phyloP scores from a whole-genome alignment of 2,888 invertebrate genomes.

The Geophilus truncorum region DNA sequence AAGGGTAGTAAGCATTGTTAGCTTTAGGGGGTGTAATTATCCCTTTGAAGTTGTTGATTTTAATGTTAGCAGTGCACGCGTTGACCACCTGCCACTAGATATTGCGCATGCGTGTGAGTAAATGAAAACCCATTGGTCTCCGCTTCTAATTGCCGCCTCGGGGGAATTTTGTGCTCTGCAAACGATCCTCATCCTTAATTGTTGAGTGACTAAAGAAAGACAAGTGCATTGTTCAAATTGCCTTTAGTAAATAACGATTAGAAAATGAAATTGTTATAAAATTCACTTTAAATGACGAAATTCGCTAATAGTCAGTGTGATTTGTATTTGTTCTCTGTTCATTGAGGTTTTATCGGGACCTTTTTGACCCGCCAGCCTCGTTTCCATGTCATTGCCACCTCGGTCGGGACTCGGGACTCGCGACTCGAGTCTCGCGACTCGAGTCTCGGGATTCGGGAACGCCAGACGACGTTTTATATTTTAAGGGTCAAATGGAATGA shows the following conservation, averaged over 20 bases:
- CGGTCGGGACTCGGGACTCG: background rate
- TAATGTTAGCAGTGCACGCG: conserved; percentile 15
- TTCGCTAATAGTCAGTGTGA: too few species aligned
- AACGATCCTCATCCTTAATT: conserved; percentile 22
- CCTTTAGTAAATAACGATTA: conserved; percentile 10
- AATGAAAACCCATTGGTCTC: conserved; percentile 10
- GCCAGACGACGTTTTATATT: background rate
- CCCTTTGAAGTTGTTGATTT: background rate
- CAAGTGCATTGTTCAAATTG: conserved; percentile 20
- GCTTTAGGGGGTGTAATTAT: conserved; percentile 17
- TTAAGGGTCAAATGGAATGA: background rate
- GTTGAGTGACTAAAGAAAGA: conserved; percentile 24
- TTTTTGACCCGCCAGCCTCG: background rate
- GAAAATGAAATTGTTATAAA: background rate
- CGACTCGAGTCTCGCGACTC: too few species aligned
- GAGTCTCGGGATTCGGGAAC: too few species aligned
- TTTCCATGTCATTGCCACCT: background rate
- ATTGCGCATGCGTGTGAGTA: conserved; percentile 17
- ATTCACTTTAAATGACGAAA: background rate
- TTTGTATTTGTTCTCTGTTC: too few species aligned
- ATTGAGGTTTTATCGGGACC: background rate
- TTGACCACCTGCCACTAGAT: conserved; percentile 19
- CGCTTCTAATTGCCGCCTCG: conserved; percentile 27
- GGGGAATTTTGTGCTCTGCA: conserved; percentile 27
- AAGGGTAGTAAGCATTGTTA: background rate